Conservation (phyloP, 2,113 vertebrate species). For the Periophthalmus modestus region DNA sequence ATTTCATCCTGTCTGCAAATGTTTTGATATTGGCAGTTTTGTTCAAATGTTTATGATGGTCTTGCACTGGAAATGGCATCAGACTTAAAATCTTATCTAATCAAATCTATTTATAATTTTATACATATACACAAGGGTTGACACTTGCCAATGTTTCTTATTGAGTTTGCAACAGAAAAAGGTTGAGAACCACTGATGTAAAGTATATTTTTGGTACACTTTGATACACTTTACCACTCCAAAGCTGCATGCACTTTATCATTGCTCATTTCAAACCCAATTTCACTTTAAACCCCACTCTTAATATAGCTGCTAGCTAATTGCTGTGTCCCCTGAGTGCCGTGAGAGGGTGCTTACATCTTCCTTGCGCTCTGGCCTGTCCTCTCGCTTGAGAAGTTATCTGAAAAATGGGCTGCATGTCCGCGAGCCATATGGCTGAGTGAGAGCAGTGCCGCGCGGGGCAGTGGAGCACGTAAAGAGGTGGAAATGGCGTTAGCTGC, state of each 20-base stretch:
- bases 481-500: conserved; percentile 73
- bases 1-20: background rate
- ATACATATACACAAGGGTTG: no score
- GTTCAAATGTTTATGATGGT: background rate
- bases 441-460: conserved; percentile 45
- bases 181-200: no score
- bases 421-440: conserved; percentile 75
- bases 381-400: conserved; percentile 80
- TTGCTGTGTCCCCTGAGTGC: conserved; percentile 4
- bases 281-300: conserved; percentile 29
- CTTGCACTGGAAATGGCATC: no score
- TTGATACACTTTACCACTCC: background rate
- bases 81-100: no score
- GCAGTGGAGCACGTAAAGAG: conserved; percentile 71
- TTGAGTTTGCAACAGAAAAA: no score
- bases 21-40: background rate
- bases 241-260: background rate
- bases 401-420: conserved; percentile 77
- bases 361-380: conserved; percentile 52
- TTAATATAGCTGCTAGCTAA: conserved; percentile 21
- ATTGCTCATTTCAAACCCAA: conserved; percentile 14
- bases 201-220: background rate
- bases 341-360: conserved; percentile 22
- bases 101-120: no score
- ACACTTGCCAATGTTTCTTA: no score